Evolutionary conservation across 2,888 invertebrate genomes (phyloP).

Genomic region (Dryomyza anilis): DNA sequence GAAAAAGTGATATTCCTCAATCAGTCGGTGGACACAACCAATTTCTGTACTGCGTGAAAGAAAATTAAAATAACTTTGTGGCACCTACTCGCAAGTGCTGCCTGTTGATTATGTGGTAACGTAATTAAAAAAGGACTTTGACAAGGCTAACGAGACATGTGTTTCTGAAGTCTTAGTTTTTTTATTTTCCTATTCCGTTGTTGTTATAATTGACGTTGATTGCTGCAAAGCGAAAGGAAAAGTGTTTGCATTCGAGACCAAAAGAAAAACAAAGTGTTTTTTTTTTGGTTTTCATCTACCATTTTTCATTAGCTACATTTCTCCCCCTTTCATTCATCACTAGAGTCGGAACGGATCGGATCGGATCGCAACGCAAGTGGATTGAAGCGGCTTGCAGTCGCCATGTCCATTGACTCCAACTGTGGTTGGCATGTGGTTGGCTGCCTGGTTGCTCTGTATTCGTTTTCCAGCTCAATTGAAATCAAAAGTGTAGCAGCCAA

Average conservation of each 20-base stretch:
- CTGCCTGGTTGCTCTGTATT: constrained; percentile 1
- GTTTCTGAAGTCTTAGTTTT: neutral
- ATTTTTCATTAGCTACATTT: constrained; percentile 5
- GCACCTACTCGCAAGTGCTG: no score
- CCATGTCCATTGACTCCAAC: constrained; percentile 16
- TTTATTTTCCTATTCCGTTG: neutral
- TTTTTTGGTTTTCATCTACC: neutral
- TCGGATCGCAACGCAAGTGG: neutral
- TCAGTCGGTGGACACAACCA: no score
- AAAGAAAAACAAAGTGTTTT: constrained; percentile 2
- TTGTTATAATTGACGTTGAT: neutral
- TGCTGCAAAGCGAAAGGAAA: constrained; percentile 21
- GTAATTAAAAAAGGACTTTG: neutral
- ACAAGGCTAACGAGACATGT: neutral
- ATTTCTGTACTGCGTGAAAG: no score
- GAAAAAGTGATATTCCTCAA: no score
- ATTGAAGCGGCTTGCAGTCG: neutral
- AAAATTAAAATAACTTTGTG: no score
- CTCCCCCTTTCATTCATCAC: constrained; percentile 2
- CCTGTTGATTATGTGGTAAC: neutral
- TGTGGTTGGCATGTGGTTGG: neutral
- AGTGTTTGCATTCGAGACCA: constrained; percentile 7
- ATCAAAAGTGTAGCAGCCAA: constrained; percentile 26
- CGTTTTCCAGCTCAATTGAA: constrained; percentile 20
- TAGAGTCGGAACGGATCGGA: neutral